Evolutionary conservation across 2,797 vertebrate genomes (phyloP).

Genomic region (Anguilla anguilla): DNA sequence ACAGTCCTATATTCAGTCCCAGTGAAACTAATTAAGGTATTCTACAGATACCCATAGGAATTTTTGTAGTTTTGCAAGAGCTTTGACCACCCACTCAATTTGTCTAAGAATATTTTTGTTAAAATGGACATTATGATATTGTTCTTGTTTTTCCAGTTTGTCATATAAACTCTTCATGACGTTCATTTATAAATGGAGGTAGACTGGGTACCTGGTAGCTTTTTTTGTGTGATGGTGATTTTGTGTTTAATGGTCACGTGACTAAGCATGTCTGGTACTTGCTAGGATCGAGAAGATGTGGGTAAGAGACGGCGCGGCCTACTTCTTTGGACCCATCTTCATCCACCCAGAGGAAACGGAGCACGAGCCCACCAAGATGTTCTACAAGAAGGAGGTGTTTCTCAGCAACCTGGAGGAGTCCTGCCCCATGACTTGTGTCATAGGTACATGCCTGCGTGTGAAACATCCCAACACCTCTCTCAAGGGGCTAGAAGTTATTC

Average conservation of each 20-base stretch:
- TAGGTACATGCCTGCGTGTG: slow-evolving; percentile 72
- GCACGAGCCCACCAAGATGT: slow-evolving; percentile 99
- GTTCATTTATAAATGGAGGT: neutral
- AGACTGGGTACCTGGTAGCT: neutral
- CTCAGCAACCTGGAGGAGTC: slow-evolving; percentile 94
- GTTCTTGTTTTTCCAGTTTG: neutral
- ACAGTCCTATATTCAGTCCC: neutral
- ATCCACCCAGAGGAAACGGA: slow-evolving; percentile 97
- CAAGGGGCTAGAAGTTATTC: neutral
- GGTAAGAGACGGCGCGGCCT: slow-evolving; percentile 85
- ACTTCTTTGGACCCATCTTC: slow-evolving; percentile 97
- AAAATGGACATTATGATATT: neutral
- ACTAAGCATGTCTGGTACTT: neutral
- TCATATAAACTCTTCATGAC: neutral
- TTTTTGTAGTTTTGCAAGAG: neutral
- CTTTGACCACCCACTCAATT: neutral
- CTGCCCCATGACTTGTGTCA: slow-evolving; percentile 89
- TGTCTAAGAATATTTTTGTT: neutral
- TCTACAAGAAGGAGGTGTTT: slow-evolving; percentile 97
- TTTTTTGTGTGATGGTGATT: neutral
- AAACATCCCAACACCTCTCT: neutral
- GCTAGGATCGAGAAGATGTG: slow-evolving; percentile 96
- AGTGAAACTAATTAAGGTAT: too few species aligned
- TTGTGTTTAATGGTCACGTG: neutral
- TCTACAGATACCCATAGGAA: too few species aligned